phyloP scores from a whole-genome alignment of 64 coral and sea anemone species.

The Catalaphyllia jardinei region DNA sequence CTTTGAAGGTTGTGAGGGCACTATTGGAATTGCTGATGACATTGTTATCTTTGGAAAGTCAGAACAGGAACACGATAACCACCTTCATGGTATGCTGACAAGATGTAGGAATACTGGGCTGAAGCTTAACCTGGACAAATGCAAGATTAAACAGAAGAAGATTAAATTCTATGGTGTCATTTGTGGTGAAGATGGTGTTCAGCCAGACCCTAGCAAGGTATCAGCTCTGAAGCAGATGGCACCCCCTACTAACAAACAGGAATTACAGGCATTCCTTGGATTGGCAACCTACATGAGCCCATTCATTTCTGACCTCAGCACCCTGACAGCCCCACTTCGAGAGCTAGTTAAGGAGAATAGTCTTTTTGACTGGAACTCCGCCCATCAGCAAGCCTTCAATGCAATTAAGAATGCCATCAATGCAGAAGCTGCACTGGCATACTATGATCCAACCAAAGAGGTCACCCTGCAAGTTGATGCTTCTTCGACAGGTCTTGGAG shows the following conservation, averaged over 20 bases:
- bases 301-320: not conserved
- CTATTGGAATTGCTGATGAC: slow-evolving; percentile 44
- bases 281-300: not conserved
- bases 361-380: not conserved
- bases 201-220: no score
- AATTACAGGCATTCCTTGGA: not conserved
- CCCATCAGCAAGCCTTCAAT: not conserved
- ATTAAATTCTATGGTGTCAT: no score
- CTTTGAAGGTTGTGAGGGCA: slow-evolving; percentile 39
- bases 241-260: not conserved
- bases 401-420: not conserved
- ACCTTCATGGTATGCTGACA: no score
- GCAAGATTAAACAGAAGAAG: no score
- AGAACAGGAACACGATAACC: not conserved
- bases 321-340: not conserved
- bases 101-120: no score
- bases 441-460: not conserved
- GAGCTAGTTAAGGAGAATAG: not conserved
- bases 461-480: not conserved
- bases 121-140: no score
- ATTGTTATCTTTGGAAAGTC: slow-evolving; percentile 43
- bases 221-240: no score
- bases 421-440: not conserved
- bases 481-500: not conserved
- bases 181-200: no score